A percentile compares a stretch with the other conserved stretches of the same genome.
These are phyloP conservation scores for Grus americana DNA, from an alignment of 2,113 vertebrate species.

Conservation along the genomic window DNA sequence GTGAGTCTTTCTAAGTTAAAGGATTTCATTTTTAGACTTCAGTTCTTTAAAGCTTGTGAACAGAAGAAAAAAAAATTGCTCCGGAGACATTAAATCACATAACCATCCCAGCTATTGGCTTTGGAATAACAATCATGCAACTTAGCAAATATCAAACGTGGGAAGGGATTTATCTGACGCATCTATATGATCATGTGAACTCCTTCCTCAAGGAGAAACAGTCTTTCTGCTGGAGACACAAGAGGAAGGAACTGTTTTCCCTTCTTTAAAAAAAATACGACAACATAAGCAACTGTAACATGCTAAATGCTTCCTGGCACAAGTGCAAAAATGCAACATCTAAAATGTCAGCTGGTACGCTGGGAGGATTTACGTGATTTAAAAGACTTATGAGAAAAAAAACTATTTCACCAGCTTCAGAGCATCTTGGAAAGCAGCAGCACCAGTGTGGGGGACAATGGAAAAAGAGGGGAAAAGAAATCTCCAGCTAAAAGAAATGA, in stretches of 20 bases:
- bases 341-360: conserved; percentile 48
- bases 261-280: conserved; percentile 46
- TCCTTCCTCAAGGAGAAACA: conserved; percentile 37
- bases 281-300: conserved; percentile 27
- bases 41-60: conserved; percentile 17
- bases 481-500: neutral
- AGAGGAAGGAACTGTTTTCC: conserved; percentile 45
- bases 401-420: neutral
- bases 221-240: conserved; percentile 31
- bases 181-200: conserved; percentile 47
- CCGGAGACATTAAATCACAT: neutral
- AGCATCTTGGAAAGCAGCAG: conserved; percentile 27
- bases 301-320: conserved; percentile 48
- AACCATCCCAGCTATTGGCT: conserved; percentile 23
- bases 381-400: conserved; percentile 16
- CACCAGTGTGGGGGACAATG: neutral
- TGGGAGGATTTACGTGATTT: conserved; percentile 14
- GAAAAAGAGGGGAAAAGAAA: neutral
- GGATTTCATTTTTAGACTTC: neutral
- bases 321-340: conserved; percentile 55
- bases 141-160: conserved; percentile 45
- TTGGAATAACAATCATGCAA: conserved; percentile 29
- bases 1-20: conserved; percentile 10
- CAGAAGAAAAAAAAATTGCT: neutral
- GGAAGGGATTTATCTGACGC: conserved; percentile 60